Percentiles rank a stretch among this genome's conserved stretches.
Evolutionary conservation across 37 sponge, comb jelly and placozoan genomes (phyloP).

Genomic region (Chondrilla cf. caribensis): DNA sequence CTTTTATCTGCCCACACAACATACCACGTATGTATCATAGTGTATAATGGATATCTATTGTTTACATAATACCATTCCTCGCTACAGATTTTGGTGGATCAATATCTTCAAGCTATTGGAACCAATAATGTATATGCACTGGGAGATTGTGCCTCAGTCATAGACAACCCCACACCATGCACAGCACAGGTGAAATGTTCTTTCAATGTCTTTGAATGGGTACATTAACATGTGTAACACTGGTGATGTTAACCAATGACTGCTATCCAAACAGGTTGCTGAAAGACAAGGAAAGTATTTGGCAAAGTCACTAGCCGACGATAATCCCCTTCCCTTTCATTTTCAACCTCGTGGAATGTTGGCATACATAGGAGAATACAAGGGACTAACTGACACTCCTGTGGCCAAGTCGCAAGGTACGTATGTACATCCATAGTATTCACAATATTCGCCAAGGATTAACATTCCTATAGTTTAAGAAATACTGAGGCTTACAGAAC

Average conservation of each 20-base stretch:
- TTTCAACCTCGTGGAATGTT: conserved; percentile 82
- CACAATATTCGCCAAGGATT: too few relatives aligned
- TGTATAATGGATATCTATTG: too few relatives aligned
- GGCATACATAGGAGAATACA: conserved; percentile 85
- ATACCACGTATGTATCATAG: too few relatives aligned
- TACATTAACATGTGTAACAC: not conserved
- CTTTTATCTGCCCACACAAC: too few relatives aligned
- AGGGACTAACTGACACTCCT: conserved; percentile 69
- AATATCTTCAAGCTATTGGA: conserved; percentile 32
- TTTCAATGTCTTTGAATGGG: not conserved
- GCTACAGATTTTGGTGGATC: conserved; percentile 70
- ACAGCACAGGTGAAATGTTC: conserved; percentile 53
- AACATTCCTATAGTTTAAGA: too few relatives aligned
- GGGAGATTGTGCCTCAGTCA: conserved; percentile 78
- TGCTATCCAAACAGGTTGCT: conserved; percentile 83
- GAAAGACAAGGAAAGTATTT: conserved; percentile 82
- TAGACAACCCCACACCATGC: conserved; percentile 54
- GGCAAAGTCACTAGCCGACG: conserved; percentile 47
- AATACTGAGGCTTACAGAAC: not conserved
- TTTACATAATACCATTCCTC: too few relatives aligned
- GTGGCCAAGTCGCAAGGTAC: conserved; percentile 71
- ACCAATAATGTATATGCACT: conserved; percentile 62
- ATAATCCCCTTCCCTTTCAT: conserved; percentile 37
- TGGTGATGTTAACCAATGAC: too few relatives aligned
- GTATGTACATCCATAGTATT: not conserved